Evolutionary conservation across 2,888 invertebrate genomes (phyloP), one percentile per base, ranked within the genome.

Genomic region (Agrochola litura): DNA sequence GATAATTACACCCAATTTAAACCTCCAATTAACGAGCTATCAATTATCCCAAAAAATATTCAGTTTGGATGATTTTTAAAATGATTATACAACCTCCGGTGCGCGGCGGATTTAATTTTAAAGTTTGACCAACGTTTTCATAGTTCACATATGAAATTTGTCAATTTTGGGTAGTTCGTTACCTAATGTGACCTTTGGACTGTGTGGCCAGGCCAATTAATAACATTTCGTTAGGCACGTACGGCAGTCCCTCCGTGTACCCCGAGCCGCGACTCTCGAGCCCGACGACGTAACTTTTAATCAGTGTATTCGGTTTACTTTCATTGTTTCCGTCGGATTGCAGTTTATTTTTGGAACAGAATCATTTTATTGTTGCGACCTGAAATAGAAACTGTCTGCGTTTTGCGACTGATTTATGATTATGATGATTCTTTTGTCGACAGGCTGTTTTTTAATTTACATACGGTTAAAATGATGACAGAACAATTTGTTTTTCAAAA

Each of bases 231-330:
- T 88, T 86, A 85, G 85, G 76, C 83, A 83, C 84, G 85, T 86
- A 54, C 74, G 73, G 69, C 30, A 73, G 56, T 49, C 83, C 63
- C 52, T 65, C 43, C 64, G 22, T 43, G 82, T 49, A 22, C 19
- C 66, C 60, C 71, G 54, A 70, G 30, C 19, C 56, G 46, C 54
- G 49, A 43, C 37, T 56, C 37, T 67, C 75, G 64, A 75, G 70
- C 72, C 79, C 75, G 63, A 70, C 75, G 63, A 70, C 81, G 86
- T 84, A 90, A 90, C 85, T 91, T 91, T 89, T 89, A 91, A 91
- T 89, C 89, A 85, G 84, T 82, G 84, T 87, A 88, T 86, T 83
- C 73, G 83, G 88, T 75, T 88, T 84, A 84, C 72, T 86, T 86
- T 82, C 80, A 87, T 80, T 86, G 84, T 85, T 87, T 85, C 78